phyloP scores from a whole-genome alignment of 2,113 vertebrate genomes.

The Sminthopsis crassicaudata region DNA sequence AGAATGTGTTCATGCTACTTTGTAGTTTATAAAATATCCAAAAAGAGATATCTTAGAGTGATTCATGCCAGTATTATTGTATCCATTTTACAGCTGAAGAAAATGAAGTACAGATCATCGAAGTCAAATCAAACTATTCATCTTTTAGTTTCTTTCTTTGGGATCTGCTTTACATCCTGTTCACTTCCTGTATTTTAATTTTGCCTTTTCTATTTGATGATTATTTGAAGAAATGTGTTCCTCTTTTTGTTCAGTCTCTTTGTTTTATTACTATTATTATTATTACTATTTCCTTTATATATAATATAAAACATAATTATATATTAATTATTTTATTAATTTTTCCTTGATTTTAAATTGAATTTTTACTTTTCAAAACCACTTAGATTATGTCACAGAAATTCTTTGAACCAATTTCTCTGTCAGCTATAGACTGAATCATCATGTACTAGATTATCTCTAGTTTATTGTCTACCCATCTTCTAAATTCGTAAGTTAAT shows the following conservation, averaged over 20 bases:
- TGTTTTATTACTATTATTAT: too few species aligned
- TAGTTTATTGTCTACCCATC: not conserved
- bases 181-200: not conserved
- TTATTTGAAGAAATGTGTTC: not conserved
- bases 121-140: not conserved
- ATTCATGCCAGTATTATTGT: not conserved
- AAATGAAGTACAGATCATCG: not conserved
- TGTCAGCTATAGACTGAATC: not conserved
- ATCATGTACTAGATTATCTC: not conserved
- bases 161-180: not conserved
- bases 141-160: not conserved
- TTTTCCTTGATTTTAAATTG: not conserved
- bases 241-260: not conserved
- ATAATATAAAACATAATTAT: too few species aligned
- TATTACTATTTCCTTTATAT: too few species aligned
- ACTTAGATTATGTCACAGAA: not conserved
- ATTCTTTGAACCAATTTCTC: not conserved
- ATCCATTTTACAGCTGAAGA: not conserved
- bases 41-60: not conserved
- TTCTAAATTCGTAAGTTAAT: not conserved
- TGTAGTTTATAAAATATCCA: not conserved
- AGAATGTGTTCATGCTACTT: not conserved
- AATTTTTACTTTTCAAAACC: not conserved
- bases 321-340: too few species aligned
- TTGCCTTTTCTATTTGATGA: not conserved